These are phyloP conservation scores for Sisyra terminalis DNA, from an alignment of 2,888 invertebrate species.

Conservation along the genomic window DNA sequence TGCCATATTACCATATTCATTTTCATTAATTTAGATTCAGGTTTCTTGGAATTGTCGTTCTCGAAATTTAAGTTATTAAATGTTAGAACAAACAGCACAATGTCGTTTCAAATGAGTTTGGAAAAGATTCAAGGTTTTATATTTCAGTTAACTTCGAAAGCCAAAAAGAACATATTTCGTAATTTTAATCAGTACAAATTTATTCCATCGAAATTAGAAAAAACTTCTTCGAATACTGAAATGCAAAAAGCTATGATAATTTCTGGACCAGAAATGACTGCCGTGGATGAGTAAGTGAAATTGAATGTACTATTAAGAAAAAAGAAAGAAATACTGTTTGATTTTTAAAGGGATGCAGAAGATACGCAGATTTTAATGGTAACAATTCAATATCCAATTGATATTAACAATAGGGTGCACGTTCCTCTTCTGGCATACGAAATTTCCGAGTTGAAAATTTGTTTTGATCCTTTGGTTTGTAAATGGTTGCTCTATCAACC, in stretches of 20 bases:
- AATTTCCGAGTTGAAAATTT: constrained; percentile 31
- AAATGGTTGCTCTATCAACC: constrained; percentile 44
- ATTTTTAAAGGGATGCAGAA: background rate
- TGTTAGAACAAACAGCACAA: constrained; percentile 3
- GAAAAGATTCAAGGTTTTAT: constrained; percentile 5
- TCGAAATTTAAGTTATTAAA: constrained; percentile 17
- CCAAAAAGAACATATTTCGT: background rate
- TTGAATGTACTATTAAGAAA: background rate
- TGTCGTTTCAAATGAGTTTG: background rate
- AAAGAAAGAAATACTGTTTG: background rate
- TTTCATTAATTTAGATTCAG: constrained; percentile 28
- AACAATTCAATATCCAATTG: constrained; percentile 28
- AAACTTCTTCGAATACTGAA: constrained; percentile 15
- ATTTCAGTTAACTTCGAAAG: constrained; percentile 26
- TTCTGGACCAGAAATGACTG: constrained; percentile 32
- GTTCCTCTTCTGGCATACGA: constrained; percentile 32
- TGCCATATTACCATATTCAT: background rate
- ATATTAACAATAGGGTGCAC: constrained; percentile 26
- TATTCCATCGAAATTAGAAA: constrained; percentile 13
- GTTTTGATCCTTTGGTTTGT: constrained; percentile 45
- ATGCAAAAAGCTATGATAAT: constrained; percentile 35
- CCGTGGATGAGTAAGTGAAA: constrained; percentile 10
- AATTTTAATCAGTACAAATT: background rate
- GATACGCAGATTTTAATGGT: constrained; percentile 15
- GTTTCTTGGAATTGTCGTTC: constrained; percentile 41